A percentile compares a stretch with the other conserved stretches of the same genome.
Conservation (phyloP, 2,888 invertebrate species). For the Tetropium fuscum region DNA sequence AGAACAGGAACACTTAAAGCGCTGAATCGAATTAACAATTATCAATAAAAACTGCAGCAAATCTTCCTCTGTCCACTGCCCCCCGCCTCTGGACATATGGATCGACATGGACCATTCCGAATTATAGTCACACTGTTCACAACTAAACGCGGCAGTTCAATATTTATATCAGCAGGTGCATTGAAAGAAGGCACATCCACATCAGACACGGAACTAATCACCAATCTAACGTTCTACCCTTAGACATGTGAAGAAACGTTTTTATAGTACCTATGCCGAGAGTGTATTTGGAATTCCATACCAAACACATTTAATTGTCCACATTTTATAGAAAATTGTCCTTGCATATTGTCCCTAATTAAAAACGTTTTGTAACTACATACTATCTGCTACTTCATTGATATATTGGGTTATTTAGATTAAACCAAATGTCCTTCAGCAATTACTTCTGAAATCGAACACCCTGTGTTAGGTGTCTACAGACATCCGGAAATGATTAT, state of each 20-base stretch:
- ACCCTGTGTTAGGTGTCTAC: constrained; percentile 9
- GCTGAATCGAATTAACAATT: background rate
- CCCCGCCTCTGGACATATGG: constrained; percentile 30
- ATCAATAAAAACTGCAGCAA: background rate
- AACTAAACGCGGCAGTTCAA: constrained; percentile 53
- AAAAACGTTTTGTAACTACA: no score
- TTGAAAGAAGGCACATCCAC: constrained; percentile 7
- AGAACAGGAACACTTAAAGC: background rate
- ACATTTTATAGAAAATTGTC: no score
- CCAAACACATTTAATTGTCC: no score
- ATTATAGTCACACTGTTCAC: constrained; percentile 56
- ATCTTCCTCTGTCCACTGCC: background rate
- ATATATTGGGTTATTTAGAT: no score
- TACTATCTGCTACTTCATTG: no score
- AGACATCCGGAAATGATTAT: constrained; percentile 29
- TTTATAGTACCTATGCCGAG: no score
- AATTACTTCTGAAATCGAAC: background rate
- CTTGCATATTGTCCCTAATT: no score
- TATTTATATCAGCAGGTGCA: constrained; percentile 55
- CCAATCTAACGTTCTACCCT: background rate
- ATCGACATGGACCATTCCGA: constrained; percentile 56
- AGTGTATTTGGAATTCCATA: no score
- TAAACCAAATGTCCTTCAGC: background rate
- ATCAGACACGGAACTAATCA: constrained; percentile 21
- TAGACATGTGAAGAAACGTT: constrained; percentile 4